A percentile compares a stretch with the other conserved stretches of the same genome.
These are phyloP conservation scores for Pilophorus perplexus DNA, from an alignment of 2,888 invertebrate genomes.

Conservation along the genomic window DNA sequence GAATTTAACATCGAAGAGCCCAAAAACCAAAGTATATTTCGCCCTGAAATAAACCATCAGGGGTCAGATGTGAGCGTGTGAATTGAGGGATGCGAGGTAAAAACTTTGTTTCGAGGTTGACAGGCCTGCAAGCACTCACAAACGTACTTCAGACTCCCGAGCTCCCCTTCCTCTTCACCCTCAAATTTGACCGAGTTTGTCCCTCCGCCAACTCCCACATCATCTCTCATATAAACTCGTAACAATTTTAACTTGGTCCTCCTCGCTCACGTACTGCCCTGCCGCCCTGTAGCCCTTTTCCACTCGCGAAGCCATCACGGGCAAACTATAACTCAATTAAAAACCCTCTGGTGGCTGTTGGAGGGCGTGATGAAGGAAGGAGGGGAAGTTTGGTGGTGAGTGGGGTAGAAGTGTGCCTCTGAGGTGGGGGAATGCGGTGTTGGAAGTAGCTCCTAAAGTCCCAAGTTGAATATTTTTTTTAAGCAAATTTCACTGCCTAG, in stretches of 20 bases:
- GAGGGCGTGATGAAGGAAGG: not conserved
- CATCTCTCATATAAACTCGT: constrained; percentile 12
- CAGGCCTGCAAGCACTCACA: constrained; percentile 6
- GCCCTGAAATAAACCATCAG: no score
- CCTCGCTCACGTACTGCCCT: not conserved
- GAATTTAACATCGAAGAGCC: no score
- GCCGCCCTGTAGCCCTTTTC: not conserved
- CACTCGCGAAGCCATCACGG: constrained; percentile 17
- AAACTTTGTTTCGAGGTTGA: constrained; percentile 14
- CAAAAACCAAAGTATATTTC: no score
- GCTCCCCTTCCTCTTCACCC: not conserved
- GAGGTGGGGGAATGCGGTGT: no score
- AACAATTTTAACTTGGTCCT: constrained; percentile 10
- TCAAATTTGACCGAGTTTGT: not conserved
- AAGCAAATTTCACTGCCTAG: no score
- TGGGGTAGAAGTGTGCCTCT: no score
- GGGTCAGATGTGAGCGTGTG: no score
- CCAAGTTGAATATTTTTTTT: no score
- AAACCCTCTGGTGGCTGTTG: constrained; percentile 24
- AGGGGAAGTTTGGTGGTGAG: not conserved
- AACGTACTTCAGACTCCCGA: no score
- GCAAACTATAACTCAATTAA: constrained; percentile 32
- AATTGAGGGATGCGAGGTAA: no score
- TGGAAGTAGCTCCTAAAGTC: no score
- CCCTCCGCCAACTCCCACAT: not conserved